Evolutionary conservation across 1,140 invertebrate species (phyloP).

Genomic region (Octopus sinensis): DNA sequence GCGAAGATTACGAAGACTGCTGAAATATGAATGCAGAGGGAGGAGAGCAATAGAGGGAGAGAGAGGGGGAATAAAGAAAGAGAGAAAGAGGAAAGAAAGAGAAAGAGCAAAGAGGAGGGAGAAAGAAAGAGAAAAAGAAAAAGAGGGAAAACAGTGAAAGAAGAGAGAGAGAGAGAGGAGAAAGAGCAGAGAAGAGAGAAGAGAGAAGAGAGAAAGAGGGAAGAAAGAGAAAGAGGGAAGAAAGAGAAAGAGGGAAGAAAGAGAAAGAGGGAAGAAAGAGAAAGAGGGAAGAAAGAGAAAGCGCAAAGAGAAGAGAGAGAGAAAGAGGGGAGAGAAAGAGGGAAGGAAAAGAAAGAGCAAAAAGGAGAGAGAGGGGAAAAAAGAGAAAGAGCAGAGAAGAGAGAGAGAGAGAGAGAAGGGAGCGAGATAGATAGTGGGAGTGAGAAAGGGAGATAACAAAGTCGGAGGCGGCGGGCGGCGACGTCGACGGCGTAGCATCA

Average conservation of each 20-base stretch:
- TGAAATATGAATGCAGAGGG: not conserved
- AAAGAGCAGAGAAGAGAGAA: not conserved
- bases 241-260: not conserved
- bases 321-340: not conserved
- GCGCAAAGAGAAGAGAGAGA: not conserved
- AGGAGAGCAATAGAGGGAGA: not conserved
- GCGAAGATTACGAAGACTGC: not conserved
- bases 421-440: not conserved
- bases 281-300: not conserved
- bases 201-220: not conserved
- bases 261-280: not conserved
- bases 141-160: not conserved
- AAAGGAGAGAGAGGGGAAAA: not conserved
- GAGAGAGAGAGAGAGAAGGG: not conserved
- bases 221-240: not conserved
- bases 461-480: not conserved
- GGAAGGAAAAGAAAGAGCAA: not conserved
- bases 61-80: not conserved
- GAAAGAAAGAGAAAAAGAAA: not conserved
- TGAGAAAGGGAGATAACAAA: not conserved
- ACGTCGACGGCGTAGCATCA: no score
- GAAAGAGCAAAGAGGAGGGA: not conserved
- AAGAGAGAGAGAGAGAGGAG: not conserved
- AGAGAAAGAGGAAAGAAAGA: not conserved
- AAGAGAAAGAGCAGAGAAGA: not conserved